These are phyloP conservation scores for Dasyprocta punctata DNA, from an alignment of 2,113 vertebrate species.

Conservation along the genomic window DNA sequence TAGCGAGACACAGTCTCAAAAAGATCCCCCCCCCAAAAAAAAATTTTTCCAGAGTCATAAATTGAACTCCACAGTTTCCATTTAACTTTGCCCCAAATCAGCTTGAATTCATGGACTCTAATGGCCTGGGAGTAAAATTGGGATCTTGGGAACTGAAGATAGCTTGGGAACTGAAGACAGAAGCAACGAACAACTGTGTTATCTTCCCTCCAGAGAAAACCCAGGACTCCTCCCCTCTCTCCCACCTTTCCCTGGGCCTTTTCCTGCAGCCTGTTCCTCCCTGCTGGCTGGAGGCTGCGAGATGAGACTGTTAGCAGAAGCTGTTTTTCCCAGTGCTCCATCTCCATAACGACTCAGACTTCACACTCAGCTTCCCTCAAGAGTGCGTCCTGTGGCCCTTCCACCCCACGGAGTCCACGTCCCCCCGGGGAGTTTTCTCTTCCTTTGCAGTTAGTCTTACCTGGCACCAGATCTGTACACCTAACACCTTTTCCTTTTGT, in stretches of 20 bases:
- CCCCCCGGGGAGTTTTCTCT: not conserved
- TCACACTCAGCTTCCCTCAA: not conserved
- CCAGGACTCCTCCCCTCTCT: not conserved
- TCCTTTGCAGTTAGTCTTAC: not conserved
- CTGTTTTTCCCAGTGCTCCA: not conserved
- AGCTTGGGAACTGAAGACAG: not conserved
- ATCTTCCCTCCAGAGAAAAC: not conserved
- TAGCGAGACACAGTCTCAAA: too few relatives aligned
- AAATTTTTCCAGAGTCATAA: conserved; percentile 5
- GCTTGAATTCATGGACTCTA: not conserved
- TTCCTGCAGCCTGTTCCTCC: not conserved
- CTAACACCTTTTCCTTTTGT: not conserved
- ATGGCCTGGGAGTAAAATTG: not conserved
- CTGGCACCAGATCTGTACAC: not conserved
- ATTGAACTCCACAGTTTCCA: not conserved
- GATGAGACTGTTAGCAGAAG: not conserved
- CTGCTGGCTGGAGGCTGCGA: not conserved
- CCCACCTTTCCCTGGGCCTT: not conserved
- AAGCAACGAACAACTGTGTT: not conserved
- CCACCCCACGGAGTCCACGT: not conserved
- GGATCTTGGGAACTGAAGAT: not conserved
- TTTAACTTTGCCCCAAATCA: not conserved
- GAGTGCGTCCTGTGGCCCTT: not conserved
- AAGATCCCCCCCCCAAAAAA: too few relatives aligned
- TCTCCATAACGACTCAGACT: not conserved